Conservation (phyloP, 2,797 vertebrate genomes). For the Cossypha dichroa region DNA sequence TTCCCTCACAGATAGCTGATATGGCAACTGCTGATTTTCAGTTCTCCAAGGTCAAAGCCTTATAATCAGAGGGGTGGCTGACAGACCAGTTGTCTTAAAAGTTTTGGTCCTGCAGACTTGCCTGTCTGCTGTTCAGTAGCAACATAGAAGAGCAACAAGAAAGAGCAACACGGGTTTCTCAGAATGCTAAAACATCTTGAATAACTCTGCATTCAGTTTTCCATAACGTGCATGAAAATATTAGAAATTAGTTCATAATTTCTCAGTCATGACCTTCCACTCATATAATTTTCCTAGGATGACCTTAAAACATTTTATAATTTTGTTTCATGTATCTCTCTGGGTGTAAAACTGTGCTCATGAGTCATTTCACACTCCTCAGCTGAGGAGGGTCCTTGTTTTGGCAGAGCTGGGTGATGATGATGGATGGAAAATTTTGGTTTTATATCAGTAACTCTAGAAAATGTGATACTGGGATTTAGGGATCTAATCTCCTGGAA, state of each 20-base stretch:
- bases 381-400: constrained; percentile 52
- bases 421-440: constrained; percentile 62
- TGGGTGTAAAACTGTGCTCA: constrained; percentile 2
- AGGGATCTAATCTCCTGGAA: constrained; percentile 48
- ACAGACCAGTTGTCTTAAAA: neutral
- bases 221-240: neutral
- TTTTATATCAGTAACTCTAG: constrained; percentile 54
- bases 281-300: constrained; percentile 39
- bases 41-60: neutral
- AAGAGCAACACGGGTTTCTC: neutral
- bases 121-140: neutral
- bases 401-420: constrained; percentile 63
- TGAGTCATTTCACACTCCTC: constrained; percentile 58
- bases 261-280: constrained; percentile 40
- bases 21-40: neutral
- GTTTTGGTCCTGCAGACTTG: neutral
- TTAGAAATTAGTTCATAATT: neutral
- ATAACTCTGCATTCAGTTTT: neutral
- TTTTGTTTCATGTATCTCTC: constrained; percentile 57
- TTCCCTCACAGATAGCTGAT: neutral
- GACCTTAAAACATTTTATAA: constrained; percentile 40
- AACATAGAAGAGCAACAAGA: neutral
- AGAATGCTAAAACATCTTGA: neutral
- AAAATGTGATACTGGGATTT: constrained; percentile 66
- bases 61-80: neutral